Evolutionary conservation across 2,113 vertebrate species (phyloP).

Genomic region (Malaclemys terrapin): DNA sequence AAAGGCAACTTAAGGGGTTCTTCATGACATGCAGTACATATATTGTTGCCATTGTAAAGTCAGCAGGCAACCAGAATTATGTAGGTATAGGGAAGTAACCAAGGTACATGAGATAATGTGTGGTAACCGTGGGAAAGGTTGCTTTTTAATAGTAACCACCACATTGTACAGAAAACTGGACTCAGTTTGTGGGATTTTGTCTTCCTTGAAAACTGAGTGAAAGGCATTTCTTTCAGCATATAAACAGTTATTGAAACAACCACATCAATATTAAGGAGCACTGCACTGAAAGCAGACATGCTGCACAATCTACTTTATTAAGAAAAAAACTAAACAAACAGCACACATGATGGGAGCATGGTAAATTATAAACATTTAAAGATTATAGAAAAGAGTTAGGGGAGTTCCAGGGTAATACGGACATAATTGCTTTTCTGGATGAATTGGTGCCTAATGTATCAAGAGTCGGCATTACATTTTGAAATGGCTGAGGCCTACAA

Average conservation of each 20-base stretch:
- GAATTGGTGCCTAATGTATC: neutral
- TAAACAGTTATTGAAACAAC: neutral
- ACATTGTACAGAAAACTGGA: neutral
- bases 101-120: neutral
- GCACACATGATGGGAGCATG: neutral
- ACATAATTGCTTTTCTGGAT: too few relatives aligned
- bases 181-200: neutral
- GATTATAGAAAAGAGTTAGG: neutral
- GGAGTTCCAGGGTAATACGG: neutral
- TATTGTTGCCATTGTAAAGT: neutral
- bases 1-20: neutral
- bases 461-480: neutral
- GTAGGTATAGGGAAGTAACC: neutral
- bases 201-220: neutral
- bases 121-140: neutral
- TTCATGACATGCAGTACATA: neutral
- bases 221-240: neutral
- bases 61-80: neutral
- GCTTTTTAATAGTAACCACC: neutral
- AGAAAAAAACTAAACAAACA: neutral
- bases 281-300: neutral
- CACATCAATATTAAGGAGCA: neutral
- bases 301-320: neutral
- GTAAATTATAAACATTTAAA: neutral
- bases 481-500: neutral